Conservation (phyloP, 2,797 vertebrate species). For the Premnoplex brunnescens region DNA sequence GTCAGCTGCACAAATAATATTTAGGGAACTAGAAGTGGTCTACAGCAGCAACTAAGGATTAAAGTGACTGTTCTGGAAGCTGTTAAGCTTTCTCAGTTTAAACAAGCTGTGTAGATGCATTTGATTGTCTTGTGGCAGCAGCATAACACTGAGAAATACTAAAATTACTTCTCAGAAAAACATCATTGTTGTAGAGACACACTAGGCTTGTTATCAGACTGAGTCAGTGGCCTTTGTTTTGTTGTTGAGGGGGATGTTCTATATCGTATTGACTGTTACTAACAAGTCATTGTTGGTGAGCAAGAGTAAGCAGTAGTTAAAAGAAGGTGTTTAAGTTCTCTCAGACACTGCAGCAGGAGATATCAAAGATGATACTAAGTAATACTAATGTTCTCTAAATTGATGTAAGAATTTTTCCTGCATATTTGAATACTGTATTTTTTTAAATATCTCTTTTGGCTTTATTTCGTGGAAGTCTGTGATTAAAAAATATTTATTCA, state of each 20-base stretch:
- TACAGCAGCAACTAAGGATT: not conserved
- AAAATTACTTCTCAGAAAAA: not conserved
- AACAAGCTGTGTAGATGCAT: not conserved
- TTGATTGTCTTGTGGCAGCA: not conserved
- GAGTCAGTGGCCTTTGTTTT: conserved; percentile 28
- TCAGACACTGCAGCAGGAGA: not conserved
- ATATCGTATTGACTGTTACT: not conserved
- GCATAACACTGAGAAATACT: not conserved
- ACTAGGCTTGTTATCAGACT: not conserved
- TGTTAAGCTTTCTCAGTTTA: not conserved
- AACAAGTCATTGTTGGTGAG: not conserved
- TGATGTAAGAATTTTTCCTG: not conserved
- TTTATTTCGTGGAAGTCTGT: not conserved
- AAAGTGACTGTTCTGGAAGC: not conserved
- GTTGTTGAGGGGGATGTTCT: not conserved
- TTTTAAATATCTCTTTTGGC: not conserved
- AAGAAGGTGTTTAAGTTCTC: not conserved
- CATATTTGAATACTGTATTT: not conserved
- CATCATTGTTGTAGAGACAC: not conserved
- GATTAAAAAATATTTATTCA: not conserved
- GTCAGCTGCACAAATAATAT: not conserved
- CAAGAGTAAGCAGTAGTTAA: not conserved
- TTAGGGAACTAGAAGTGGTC: not conserved
- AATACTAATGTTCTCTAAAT: not conserved
- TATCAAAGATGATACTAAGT: not conserved